Conservation (phyloP, 2,113 vertebrate species). For the Anhinga rufa region DNA sequence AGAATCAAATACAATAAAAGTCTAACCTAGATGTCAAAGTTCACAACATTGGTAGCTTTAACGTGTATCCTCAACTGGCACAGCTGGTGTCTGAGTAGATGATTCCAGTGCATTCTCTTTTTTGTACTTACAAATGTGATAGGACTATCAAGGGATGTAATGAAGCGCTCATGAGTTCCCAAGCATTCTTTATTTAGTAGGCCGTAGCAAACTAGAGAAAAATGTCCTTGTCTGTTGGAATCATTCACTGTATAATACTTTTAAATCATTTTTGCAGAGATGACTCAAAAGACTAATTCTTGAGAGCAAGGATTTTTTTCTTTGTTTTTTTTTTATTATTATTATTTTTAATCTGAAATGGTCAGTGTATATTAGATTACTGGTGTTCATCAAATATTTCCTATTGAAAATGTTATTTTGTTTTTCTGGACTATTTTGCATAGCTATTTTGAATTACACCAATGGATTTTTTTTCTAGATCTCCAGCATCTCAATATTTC, state of each 20-base stretch:
- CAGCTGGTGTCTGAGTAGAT: not conserved
- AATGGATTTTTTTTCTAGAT: not conserved
- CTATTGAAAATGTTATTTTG: not conserved
- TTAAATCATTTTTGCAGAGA: not conserved
- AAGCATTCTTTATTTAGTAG: not conserved
- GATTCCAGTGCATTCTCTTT: not conserved
- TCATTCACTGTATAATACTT: not conserved
- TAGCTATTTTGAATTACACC: not conserved
- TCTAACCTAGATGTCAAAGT: conserved; percentile 18
- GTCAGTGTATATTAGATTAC: not conserved
- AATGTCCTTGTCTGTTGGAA: not conserved
- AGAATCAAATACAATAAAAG: not conserved
- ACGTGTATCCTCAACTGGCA: not conserved
- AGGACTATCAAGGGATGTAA: not conserved
- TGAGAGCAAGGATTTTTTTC: not conserved
- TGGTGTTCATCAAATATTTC: not conserved
- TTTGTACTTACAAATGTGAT: not conserved
- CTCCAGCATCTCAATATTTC: not conserved
- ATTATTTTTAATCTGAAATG: not conserved
- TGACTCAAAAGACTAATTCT: not conserved
- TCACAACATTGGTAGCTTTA: not conserved
- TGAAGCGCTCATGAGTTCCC: not conserved
- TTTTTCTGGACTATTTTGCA: not conserved
- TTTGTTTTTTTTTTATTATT: not conserved
- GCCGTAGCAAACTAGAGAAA: not conserved